These are phyloP conservation scores for Latrodectus geometricus DNA, from an alignment of 1,140 invertebrate species.

Conservation along the genomic window DNA sequence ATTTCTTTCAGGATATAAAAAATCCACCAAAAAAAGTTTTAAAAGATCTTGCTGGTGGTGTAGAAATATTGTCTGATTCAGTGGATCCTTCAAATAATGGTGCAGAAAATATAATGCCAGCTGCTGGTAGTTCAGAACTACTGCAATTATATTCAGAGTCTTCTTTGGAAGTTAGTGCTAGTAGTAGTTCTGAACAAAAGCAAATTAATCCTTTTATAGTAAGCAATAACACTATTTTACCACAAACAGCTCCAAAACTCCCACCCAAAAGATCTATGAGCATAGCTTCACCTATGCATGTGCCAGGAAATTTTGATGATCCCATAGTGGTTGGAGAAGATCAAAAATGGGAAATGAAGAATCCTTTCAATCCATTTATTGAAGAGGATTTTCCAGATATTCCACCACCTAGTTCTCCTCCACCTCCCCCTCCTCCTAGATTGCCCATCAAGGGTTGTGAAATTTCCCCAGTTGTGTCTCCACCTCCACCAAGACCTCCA, in stretches of 20 bases:
- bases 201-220: constrained; percentile 21
- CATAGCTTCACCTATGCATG: not conserved
- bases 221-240: too few species aligned
- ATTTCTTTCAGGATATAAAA: constrained; percentile 93
- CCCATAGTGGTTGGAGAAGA: not conserved
- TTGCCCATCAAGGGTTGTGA: constrained; percentile 17
- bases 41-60: constrained; percentile 79
- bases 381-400: constrained; percentile 38
- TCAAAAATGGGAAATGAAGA: constrained; percentile 6
- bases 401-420: constrained; percentile 56
- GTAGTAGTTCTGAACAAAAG: not conserved
- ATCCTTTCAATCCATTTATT: constrained; percentile 58
- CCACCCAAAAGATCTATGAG: constrained; percentile 4
- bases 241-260: constrained; percentile 9
- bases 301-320: not conserved
- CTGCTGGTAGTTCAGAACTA: constrained; percentile 63
- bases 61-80: not conserved
- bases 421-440: constrained; percentile 56
- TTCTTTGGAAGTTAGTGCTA: not conserved
- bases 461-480: constrained; percentile 4
- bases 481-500: constrained; percentile 54
- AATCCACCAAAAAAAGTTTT: constrained; percentile 91
- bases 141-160: constrained; percentile 2
- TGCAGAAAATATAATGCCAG: not conserved
- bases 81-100: not conserved